Evolutionary conservation across 2,113 vertebrate species (phyloP).

Genomic region (Peromyscus leucopus): DNA sequence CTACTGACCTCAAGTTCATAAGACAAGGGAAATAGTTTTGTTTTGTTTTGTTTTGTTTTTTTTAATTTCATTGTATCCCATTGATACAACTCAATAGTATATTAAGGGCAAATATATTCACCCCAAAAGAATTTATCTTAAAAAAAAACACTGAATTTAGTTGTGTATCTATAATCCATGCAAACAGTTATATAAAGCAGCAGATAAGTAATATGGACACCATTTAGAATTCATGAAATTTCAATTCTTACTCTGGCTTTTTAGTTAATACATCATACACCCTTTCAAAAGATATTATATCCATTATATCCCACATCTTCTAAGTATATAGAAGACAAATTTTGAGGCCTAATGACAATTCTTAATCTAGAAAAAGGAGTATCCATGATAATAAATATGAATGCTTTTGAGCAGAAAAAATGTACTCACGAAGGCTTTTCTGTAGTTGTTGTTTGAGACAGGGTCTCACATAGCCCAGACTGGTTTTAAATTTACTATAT

Average conservation of each 20-base stretch:
- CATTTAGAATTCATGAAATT: constrained; percentile 42
- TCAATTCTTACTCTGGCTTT: not conserved
- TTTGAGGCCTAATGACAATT: not conserved
- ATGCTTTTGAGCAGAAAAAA: constrained; percentile 39
- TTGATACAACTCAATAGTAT: not conserved
- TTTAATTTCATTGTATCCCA: not conserved
- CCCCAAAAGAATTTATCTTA: constrained; percentile 18
- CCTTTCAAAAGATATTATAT: not conserved
- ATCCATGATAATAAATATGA: constrained; percentile 22
- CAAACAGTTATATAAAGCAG: constrained; percentile 4
- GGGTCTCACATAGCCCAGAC: not conserved
- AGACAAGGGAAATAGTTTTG: constrained; percentile 31
- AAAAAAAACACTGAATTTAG: not conserved
- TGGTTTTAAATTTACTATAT: not conserved
- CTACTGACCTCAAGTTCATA: not conserved
- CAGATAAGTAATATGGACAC: not conserved
- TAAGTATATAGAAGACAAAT: not conserved
- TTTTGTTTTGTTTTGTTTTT: not conserved
- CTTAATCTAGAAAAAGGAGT: constrained; percentile 33
- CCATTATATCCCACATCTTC: too few species aligned
- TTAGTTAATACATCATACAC: not conserved
- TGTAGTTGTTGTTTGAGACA: not conserved
- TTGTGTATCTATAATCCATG: not conserved
- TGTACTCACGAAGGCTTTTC: not conserved
- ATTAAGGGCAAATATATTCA: not conserved